Evolutionary conservation across 2,113 vertebrate genomes (phyloP).

Genomic region (Xiphias gladius): DNA sequence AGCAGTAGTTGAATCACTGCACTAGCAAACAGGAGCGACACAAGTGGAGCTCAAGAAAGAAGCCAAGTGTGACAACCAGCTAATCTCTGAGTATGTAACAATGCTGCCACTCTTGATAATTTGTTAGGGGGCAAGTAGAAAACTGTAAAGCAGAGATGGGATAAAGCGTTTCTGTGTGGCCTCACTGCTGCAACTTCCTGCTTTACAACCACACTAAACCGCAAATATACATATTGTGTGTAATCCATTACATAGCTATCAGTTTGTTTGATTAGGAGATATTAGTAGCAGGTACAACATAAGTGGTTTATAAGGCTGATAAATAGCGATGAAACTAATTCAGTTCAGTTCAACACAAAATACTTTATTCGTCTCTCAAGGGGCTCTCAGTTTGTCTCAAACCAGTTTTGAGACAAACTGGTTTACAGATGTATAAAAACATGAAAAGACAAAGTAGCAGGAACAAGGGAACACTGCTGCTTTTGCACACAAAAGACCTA

Average conservation of each 20-base stretch:
- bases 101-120: conserved; percentile 22
- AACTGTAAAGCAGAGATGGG: conserved; percentile 8
- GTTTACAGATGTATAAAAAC: no score
- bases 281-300: background rate
- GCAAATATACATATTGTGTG: background rate
- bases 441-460: no score
- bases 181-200: background rate
- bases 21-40: background rate
- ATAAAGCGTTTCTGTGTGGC: conserved; percentile 22
- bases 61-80: background rate
- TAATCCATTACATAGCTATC: background rate
- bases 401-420: background rate
- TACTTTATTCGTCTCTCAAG: background rate
- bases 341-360: background rate
- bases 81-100: conserved; percentile 8
- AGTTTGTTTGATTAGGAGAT: background rate
- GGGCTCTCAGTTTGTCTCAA: no score
- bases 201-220: background rate
- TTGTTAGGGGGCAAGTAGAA: conserved; percentile 2
- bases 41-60: conserved; percentile 25
- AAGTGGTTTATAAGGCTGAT: background rate
- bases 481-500: background rate
- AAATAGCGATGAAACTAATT: background rate
- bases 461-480: no score
- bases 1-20: background rate